Evolutionary conservation across 2,113 vertebrate species (phyloP).

Genomic region (Sporophila hypoxantha): DNA sequence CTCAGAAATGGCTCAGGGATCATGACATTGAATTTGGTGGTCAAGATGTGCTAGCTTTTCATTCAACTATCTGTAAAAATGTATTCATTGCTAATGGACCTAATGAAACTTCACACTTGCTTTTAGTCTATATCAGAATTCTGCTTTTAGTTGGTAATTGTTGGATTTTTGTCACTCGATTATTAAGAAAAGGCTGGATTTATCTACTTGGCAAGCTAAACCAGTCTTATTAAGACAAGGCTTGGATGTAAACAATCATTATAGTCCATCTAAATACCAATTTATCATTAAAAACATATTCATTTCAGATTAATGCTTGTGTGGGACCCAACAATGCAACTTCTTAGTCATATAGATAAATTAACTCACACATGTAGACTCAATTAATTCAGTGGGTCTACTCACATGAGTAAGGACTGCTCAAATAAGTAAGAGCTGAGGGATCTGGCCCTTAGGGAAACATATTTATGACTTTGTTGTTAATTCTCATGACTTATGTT

Average conservation of each 20-base stretch:
- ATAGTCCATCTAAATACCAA: conserved; percentile 22
- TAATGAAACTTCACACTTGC: background rate
- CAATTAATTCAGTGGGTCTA: conserved; percentile 27
- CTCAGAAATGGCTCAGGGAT: background rate
- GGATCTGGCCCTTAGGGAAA: conserved; percentile 37
- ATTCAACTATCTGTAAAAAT: background rate
- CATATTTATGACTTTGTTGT: conserved; percentile 58
- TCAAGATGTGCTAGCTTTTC: background rate
- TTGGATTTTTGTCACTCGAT: conserved; percentile 1
- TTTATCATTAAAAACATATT: conserved; percentile 53
- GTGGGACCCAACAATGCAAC: background rate
- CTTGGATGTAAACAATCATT: conserved; percentile 7
- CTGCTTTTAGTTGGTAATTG: conserved; percentile 7
- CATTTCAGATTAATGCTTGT: conserved; percentile 8
- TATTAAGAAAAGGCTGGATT: conserved; percentile 39
- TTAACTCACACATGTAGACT: conserved; percentile 15
- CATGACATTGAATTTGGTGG: background rate
- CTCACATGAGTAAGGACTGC: conserved; percentile 1
- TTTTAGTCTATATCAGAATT: background rate
- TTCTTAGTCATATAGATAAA: background rate
- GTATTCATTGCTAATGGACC: background rate
- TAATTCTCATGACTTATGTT: conserved; percentile 57
- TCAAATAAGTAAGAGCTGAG: conserved; percentile 21
- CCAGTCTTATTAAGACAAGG: conserved; percentile 44
- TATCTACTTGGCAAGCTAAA: conserved; percentile 34